Conservation (phyloP, 2,113 vertebrate species). For the Ictalurus punctatus region DNA sequence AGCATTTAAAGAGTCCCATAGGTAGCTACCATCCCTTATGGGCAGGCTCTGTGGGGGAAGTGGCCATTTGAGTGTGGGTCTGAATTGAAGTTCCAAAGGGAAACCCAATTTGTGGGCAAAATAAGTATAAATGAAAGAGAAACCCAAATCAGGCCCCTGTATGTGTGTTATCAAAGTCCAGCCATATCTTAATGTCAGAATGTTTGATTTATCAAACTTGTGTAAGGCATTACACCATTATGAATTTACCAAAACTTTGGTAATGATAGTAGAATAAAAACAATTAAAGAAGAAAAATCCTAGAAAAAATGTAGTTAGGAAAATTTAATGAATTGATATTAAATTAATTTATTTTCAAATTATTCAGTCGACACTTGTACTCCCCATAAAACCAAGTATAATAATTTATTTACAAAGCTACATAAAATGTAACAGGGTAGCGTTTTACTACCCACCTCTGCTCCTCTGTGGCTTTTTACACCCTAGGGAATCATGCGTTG, state of each 20-base stretch:
- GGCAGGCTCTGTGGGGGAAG: background rate
- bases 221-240: background rate
- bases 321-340: too few relatives aligned
- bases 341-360: too few relatives aligned
- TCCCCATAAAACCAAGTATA: too few relatives aligned
- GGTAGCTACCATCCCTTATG: background rate
- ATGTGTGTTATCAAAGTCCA: background rate
- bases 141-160: background rate
- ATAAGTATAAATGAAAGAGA: background rate
- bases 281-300: background rate
- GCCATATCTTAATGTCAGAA: background rate
- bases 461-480: background rate
- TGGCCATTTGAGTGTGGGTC: background rate
- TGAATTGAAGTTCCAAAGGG: background rate
- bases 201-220: background rate
- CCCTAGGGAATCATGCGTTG: conserved; percentile 38
- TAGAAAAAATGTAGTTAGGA: background rate
- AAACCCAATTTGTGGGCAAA: background rate
- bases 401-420: too few relatives aligned
- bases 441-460: background rate
- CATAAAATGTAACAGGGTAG: too few relatives aligned
- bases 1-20: background rate
- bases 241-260: background rate
- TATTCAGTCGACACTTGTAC: too few relatives aligned
- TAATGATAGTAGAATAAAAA: background rate